Percentiles rank a stretch among this genome's conserved stretches.
These are phyloP conservation scores for Sisor rabdophorus DNA, from an alignment of 2,113 vertebrate genomes.

Conservation along the genomic window DNA sequence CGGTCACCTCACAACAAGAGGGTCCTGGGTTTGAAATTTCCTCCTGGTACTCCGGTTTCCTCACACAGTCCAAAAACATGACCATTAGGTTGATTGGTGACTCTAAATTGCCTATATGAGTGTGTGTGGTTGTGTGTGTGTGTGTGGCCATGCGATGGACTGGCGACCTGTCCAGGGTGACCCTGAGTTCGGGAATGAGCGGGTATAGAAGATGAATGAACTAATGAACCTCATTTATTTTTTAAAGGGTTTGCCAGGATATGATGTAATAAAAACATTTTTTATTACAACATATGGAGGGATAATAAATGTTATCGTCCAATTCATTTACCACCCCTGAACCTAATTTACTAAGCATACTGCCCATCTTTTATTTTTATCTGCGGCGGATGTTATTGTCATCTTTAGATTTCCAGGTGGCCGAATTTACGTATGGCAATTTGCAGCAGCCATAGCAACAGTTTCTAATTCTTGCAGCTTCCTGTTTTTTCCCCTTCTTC, in stretches of 20 bases:
- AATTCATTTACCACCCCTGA: background rate
- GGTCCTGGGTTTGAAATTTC: no score
- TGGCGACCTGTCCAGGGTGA: no score
- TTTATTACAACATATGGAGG: background rate
- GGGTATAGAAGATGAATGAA: no score
- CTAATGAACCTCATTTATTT: background rate
- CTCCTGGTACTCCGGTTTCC: no score
- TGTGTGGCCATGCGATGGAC: no score
- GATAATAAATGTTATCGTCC: background rate
- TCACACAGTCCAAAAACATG: no score
- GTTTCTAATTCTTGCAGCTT: slow-evolving; percentile 6
- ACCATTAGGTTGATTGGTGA: no score
- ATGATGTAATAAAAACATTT: background rate
- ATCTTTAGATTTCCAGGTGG: slow-evolving; percentile 20
- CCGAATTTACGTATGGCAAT: slow-evolving; percentile 3
- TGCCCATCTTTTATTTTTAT: background rate
- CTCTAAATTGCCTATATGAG: no score
- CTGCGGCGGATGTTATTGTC: background rate
- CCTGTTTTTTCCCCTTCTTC: background rate
- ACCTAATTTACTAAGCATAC: background rate
- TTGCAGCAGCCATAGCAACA: slow-evolving; percentile 24
- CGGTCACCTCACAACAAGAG: no score
- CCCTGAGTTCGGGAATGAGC: no score
- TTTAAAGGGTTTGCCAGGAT: background rate
- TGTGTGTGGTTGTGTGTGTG: no score